Percentiles rank a stretch among this genome's conserved stretches.
These are phyloP conservation scores for Erebia palarica DNA, from an alignment of 2,888 invertebrate species.

Conservation along the genomic window DNA sequence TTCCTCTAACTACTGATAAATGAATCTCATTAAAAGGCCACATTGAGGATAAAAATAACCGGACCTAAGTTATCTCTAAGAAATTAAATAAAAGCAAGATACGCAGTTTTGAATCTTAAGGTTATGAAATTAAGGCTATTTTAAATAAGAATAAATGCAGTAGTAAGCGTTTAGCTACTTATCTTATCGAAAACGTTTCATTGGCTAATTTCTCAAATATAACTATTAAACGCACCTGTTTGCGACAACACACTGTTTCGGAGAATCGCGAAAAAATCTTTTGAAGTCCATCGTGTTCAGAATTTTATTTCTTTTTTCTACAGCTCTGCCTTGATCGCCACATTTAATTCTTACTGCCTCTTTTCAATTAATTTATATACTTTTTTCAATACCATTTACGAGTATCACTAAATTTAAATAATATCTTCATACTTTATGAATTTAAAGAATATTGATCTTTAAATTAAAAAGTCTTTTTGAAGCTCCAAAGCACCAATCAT, in stretches of 20 bases:
- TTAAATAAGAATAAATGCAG: not conserved
- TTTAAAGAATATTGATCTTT: too few relatives aligned
- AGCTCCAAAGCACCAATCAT: too few relatives aligned
- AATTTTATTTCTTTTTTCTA: not conserved
- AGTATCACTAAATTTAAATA: too few relatives aligned
- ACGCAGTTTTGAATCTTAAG: not conserved
- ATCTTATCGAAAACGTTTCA: conserved; percentile 23
- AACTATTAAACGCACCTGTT: conserved; percentile 20
- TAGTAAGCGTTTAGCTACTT: conserved; percentile 3
- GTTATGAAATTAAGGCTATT: not conserved
- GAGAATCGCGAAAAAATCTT: not conserved
- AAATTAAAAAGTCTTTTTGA: too few relatives aligned
- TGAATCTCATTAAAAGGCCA: not conserved
- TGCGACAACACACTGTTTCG: conserved; percentile 1
- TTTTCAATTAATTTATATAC: too few relatives aligned
- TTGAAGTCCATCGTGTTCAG: not conserved
- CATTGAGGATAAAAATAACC: conserved; percentile 6
- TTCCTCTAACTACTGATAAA: conserved; percentile 7
- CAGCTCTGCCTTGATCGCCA: not conserved
- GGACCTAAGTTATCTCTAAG: not conserved
- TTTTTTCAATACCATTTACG: too few relatives aligned
- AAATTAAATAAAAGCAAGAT: conserved; percentile 7
- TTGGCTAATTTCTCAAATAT: conserved; percentile 21
- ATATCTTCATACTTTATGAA: too few relatives aligned
- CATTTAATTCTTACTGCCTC: not conserved